phyloP scores from a whole-genome alignment of 2,113 vertebrate species.

The Rutilus rutilus region DNA sequence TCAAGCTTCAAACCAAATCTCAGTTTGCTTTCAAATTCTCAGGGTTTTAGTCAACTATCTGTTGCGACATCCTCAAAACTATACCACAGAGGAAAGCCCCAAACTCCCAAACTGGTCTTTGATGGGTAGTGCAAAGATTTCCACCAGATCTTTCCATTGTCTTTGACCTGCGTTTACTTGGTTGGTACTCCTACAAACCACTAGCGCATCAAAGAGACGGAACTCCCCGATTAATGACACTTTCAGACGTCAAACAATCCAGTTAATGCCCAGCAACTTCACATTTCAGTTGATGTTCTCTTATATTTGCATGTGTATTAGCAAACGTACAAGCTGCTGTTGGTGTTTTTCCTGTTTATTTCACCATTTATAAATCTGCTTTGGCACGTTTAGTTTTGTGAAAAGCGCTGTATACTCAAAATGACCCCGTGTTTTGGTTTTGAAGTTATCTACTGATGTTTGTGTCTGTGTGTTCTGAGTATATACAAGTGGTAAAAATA shows the following conservation, averaged over 20 bases:
- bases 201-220: conserved; percentile 29
- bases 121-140: not conserved
- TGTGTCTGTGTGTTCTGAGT: not conserved
- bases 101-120: not conserved
- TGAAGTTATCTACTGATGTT: not conserved
- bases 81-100: conserved; percentile 24
- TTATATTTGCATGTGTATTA: not conserved
- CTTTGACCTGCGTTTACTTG: not conserved
- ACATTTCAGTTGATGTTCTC: not conserved
- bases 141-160: not conserved
- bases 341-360: not conserved
- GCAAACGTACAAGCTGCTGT: not conserved
- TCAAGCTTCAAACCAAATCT: not conserved
- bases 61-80: not conserved
- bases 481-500: not conserved
- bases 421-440: not conserved
- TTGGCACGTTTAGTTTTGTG: not conserved
- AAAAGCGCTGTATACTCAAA: not conserved
- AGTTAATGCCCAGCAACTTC: not conserved
- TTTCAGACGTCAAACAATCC: not conserved
- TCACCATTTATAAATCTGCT: not conserved
- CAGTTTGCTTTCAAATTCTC: not conserved
- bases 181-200: not conserved
- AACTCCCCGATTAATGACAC: not conserved
- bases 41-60: not conserved